Conservation (phyloP, 1,140 invertebrate genomes). For the Eumeta japonica region DNA sequence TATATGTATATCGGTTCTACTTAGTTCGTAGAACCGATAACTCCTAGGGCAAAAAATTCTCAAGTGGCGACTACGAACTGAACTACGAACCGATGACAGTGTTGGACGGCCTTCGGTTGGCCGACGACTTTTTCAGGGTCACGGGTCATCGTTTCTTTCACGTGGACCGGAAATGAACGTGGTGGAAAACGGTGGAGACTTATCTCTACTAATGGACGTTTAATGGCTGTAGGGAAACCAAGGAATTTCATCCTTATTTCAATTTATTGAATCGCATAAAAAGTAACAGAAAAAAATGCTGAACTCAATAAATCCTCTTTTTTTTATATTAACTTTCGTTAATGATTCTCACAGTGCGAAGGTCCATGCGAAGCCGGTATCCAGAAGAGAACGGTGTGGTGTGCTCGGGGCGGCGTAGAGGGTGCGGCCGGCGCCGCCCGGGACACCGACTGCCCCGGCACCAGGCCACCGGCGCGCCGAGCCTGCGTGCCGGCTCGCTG, state of each 20-base stretch:
- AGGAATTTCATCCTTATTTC: no score
- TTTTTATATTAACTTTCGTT: background rate
- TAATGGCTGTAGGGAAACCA: no score
- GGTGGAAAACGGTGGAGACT: no score
- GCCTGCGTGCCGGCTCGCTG: slow-evolving; percentile 44
- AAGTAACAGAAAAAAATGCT: background rate
- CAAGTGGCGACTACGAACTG: no score
- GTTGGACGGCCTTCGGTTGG: no score
- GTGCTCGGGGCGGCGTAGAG: slow-evolving; percentile 30
- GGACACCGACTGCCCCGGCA: slow-evolving; percentile 27
- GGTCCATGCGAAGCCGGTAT: slow-evolving; percentile 48
- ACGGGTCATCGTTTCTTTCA: no score
- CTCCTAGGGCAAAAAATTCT: no score
- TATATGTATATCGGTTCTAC: background rate
- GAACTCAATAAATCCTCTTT: background rate
- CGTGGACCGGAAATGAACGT: no score
- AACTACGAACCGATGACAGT: no score
- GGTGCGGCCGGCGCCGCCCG: slow-evolving; percentile 29
- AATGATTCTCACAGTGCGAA: slow-evolving; percentile 27
- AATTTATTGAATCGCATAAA: background rate
- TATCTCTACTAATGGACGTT: no score
- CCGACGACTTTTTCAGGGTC: no score
- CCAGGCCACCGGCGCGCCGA: slow-evolving; percentile 26
- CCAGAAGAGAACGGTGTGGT: slow-evolving; percentile 47
- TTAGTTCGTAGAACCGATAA: no score